Evolutionary conservation across 2,888 invertebrate species (phyloP).

Genomic region (Romanomermis culicivorax): DNA sequence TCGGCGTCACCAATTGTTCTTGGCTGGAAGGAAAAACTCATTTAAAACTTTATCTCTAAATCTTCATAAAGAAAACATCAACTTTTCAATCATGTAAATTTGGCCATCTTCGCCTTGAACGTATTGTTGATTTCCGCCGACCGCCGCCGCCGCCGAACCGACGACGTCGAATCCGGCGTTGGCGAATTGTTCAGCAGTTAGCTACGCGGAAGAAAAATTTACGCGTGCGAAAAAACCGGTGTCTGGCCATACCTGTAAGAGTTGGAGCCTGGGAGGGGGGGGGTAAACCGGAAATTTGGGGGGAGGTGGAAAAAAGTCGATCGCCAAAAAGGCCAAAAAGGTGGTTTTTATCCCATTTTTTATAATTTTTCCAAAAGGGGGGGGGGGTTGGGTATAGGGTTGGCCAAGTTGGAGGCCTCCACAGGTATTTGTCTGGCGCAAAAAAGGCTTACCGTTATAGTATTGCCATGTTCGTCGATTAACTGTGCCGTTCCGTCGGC

Average conservation of each 20-base stretch:
- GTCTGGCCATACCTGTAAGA: background rate
- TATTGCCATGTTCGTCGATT: constrained; percentile 4
- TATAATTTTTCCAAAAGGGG: background rate
- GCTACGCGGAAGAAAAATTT: background rate
- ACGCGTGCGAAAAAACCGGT: background rate
- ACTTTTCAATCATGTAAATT: constrained; percentile 1
- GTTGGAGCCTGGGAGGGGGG: too few species aligned
- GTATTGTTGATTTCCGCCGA: constrained; percentile 2
- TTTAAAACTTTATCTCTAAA: too few species aligned
- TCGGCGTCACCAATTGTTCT: too few species aligned
- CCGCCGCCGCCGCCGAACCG: constrained; percentile 2
- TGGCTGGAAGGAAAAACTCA: too few species aligned
- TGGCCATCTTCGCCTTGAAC: constrained; percentile 8
- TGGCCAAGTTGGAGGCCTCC: background rate
- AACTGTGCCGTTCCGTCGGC: constrained; percentile 1
- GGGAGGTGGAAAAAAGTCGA: too few species aligned
- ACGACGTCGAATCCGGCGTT: background rate
- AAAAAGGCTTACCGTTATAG: background rate
- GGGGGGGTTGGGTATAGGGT: background rate
- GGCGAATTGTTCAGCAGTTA: constrained; percentile 1
- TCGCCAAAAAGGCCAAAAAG: too few species aligned
- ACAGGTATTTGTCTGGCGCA: background rate
- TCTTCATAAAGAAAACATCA: too few species aligned
- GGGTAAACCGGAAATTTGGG: too few species aligned
- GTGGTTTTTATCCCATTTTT: too few species aligned